These are phyloP conservation scores for Symphodus melops DNA, from an alignment of 2,113 vertebrate genomes.

Conservation along the genomic window DNA sequence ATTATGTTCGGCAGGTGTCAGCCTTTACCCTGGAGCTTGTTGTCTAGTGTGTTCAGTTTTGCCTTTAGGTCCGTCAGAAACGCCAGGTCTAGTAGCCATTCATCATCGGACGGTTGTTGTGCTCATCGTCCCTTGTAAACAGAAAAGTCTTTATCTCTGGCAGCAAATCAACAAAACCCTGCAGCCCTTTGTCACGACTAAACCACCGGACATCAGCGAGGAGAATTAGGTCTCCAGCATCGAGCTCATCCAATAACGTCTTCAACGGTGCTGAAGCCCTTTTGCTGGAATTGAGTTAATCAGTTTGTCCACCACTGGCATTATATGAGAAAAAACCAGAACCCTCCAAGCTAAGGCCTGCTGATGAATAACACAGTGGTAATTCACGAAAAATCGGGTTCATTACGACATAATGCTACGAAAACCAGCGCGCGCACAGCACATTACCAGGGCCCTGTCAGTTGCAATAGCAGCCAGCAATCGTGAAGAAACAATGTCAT, in stretches of 20 bases:
- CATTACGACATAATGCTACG: neutral
- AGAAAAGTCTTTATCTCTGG: slow-evolving; percentile 2
- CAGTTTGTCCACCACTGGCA: neutral
- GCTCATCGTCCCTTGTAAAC: neutral
- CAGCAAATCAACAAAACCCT: neutral
- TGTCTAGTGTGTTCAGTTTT: neutral
- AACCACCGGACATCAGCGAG: neutral
- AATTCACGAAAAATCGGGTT: neutral
- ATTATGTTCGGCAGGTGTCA: neutral
- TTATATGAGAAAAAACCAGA: neutral
- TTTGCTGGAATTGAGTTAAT: too few relatives aligned
- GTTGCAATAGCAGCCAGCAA: neutral
- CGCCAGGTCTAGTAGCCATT: neutral
- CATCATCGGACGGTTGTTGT: neutral
- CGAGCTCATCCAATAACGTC: neutral
- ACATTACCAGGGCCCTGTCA: neutral
- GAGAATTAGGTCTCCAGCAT: neutral
- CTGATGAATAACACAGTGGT: neutral
- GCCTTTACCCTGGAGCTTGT: neutral
- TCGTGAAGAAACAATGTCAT: too few relatives aligned
- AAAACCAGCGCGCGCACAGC: neutral
- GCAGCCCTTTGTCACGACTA: neutral
- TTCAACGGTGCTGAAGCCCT: too few relatives aligned
- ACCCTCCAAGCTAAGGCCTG: neutral
- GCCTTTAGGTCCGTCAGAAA: neutral